Conservation (phyloP, 2,888 invertebrate species). For the Zeuzera pyrina region DNA sequence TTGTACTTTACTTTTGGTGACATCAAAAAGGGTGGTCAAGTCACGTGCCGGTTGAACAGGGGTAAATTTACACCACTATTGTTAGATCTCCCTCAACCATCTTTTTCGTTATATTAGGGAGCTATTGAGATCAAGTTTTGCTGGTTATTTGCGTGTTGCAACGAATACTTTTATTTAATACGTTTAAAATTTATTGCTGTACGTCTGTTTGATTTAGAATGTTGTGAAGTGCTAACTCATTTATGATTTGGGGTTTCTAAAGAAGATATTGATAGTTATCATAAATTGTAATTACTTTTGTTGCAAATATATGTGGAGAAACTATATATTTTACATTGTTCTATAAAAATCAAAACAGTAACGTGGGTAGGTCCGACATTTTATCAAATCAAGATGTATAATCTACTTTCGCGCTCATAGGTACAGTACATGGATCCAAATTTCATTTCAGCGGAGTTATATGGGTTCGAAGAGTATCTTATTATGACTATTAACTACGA, state of each 20-base stretch:
- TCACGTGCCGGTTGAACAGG: conserved; percentile 45
- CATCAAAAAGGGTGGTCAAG: conserved; percentile 46
- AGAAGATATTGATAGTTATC: conserved; percentile 20
- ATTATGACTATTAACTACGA: too few species aligned
- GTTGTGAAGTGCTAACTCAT: conserved; percentile 49
- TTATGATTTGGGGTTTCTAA: conserved; percentile 34
- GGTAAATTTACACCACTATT: conserved; percentile 29
- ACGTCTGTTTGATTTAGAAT: conserved; percentile 48
- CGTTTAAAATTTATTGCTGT: conserved; percentile 60
- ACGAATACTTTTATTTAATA: conserved; percentile 53
- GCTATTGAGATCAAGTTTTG: conserved; percentile 21
- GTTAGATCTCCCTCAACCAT: conserved; percentile 21
- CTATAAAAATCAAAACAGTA: too few species aligned
- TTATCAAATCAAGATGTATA: too few species aligned
- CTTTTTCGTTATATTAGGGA: conserved; percentile 1
- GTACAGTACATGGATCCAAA: too few species aligned
- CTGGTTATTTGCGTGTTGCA: conserved; percentile 26
- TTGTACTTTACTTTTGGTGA: conserved; percentile 32
- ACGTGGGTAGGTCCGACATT: too few species aligned
- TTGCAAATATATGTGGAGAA: too few species aligned
- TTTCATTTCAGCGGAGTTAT: too few species aligned
- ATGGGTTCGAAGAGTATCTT: too few species aligned
- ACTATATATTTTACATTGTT: too few species aligned
- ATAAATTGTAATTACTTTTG: conserved; percentile 33
- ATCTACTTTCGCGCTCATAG: too few species aligned